phyloP scores from a whole-genome alignment of 53 echinoderm and acorn worm species.

The Hippasteria phrygiana region DNA sequence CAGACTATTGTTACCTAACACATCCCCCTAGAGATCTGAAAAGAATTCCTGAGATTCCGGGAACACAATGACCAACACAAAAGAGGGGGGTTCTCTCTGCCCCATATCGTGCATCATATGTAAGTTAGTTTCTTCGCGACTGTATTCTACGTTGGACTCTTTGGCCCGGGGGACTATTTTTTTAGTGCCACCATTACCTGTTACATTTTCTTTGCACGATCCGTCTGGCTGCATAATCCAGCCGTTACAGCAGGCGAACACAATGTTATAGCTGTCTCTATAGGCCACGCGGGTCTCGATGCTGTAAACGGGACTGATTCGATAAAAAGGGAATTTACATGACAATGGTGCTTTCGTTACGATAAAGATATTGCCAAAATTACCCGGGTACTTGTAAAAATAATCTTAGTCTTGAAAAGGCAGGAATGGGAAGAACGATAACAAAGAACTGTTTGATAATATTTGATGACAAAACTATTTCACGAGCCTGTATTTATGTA shows the following conservation, averaged over 20 bases:
- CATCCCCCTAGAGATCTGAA: no score
- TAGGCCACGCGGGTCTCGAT: not conserved
- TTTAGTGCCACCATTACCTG: slow-evolving; percentile 7
- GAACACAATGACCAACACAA: no score
- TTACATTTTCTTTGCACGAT: not conserved
- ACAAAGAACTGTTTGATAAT: not conserved
- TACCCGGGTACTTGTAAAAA: not conserved
- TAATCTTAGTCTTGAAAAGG: no score
- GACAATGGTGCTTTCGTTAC: not conserved
- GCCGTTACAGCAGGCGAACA: slow-evolving; percentile 26
- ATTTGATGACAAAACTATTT: no score
- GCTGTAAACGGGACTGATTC: not conserved
- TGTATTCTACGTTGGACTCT: no score
- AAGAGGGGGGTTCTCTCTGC: no score
- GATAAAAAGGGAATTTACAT: not conserved
- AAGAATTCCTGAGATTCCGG: no score
- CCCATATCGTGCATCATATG: no score
- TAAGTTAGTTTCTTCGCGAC: not conserved
- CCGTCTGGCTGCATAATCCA: slow-evolving; percentile 7
- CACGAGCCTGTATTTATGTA: no score
- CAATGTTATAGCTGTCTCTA: not conserved
- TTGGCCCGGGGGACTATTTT: no score
- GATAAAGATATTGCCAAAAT: not conserved
- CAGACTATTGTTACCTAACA: no score
- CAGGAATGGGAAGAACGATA: not conserved